Base-by-base conservation (phyloP, 92 coral and sea anemone genomes). In the Nematostella vectensis region DNA sequence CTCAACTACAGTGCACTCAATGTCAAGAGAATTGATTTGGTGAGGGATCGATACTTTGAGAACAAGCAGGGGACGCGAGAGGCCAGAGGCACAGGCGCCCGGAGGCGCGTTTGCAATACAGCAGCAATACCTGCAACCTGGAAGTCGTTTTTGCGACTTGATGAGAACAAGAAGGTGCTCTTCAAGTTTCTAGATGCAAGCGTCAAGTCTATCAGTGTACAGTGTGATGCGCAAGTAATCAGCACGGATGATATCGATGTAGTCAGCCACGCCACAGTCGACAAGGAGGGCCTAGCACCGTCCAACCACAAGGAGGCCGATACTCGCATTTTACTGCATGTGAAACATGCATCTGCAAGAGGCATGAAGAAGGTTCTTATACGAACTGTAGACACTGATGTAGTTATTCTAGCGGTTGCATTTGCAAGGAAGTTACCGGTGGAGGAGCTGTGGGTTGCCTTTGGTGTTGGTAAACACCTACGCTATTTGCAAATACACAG, bases 91-190 rank as follows among this genome's bases (percentile, higher is more conserved):
- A 38, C 50, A 11, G 63, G 72, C 3, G 54, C 30, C n/a, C 71
- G 72, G 19, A 62, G 58, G 16, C 59, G 55, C 17, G 83, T 69
- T 10, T 68, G 58, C 47, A 61, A 30, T 24, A 59, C 21, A 31
- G 62, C 65, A 4, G 22, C 70, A 0, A 60, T 33, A 6, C 40
- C 40, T 33, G 15, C 15, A 33, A 33, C 6, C 15, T 33, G 40
- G 40, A 33, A 33, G 40, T 33, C 39, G 2, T 71, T 59, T 48
- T n/a, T 61, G 55, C 31, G 71, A 27, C 36, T 25, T 29, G 69
- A 74, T 58, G 74, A 73, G 21, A 69, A 76, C 77, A 76, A 76
- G 55, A 61, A 51, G 27, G 75, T 61, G 54, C 72, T 76, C 31
- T 50, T 45, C 55, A 60, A 62, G 18, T 62, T 40, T 62, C 72